Evolutionary conservation across 2,888 invertebrate species (phyloP).

Genomic region (Dioctria linearis): DNA sequence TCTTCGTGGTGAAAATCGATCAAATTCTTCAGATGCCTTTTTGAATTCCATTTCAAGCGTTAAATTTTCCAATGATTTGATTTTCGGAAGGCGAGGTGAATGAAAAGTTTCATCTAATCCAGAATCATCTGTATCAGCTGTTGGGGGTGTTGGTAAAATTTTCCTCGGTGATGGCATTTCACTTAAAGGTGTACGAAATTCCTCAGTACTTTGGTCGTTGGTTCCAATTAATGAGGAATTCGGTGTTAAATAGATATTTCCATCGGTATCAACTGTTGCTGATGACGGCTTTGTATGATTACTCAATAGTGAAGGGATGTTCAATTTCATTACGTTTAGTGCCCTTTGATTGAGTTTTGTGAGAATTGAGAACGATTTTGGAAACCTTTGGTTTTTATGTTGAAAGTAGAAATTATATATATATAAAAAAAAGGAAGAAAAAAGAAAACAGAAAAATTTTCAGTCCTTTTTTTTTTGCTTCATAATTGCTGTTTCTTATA

Average conservation of each 20-base stretch:
- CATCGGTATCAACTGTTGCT: slow-evolving; percentile 60
- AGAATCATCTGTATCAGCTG: slow-evolving; percentile 65
- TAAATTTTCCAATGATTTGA: slow-evolving; percentile 70
- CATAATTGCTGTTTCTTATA: background rate
- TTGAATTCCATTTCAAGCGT: slow-evolving; percentile 70
- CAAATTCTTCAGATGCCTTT: slow-evolving; percentile 68
- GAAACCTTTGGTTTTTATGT: slow-evolving; percentile 64
- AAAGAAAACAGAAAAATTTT: no score
- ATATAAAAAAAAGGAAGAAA: background rate
- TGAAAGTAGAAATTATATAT: slow-evolving; percentile 46
- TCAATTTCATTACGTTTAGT: slow-evolving; percentile 68
- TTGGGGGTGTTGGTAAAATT: slow-evolving; percentile 62
- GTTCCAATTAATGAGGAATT: slow-evolving; percentile 65
- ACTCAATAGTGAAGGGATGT: slow-evolving; percentile 66
- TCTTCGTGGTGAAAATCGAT: slow-evolving; percentile 68
- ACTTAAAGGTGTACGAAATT: slow-evolving; percentile 67
- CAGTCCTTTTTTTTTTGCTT: no score
- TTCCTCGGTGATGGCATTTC: slow-evolving; percentile 64
- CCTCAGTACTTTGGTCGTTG: slow-evolving; percentile 65
- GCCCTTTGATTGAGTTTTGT: slow-evolving; percentile 71
- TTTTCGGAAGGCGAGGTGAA: slow-evolving; percentile 69
- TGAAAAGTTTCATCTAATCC: slow-evolving; percentile 70
- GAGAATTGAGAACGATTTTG: slow-evolving; percentile 71
- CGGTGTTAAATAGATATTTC: slow-evolving; percentile 67
- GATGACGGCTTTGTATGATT: slow-evolving; percentile 53